Evolutionary conservation across 1,140 invertebrate species (phyloP).

Genomic region (Bombus soroeensis): DNA sequence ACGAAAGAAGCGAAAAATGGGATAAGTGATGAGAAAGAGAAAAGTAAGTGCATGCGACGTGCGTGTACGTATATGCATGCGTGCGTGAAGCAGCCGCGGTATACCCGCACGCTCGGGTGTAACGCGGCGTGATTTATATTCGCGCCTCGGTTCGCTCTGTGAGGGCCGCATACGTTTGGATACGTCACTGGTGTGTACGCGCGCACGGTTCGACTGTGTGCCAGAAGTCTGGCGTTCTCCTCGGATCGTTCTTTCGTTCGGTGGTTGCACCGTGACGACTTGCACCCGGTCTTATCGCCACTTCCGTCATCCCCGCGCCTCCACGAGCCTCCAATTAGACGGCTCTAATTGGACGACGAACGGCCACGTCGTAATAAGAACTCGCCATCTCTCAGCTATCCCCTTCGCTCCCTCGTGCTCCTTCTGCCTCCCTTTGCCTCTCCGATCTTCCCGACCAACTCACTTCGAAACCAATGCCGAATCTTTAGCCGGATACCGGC

Average conservation of each 20-base stretch:
- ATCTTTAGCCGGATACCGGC: constrained; percentile 41
- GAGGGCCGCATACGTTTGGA: constrained; percentile 73
- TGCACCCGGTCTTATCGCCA: constrained; percentile 66
- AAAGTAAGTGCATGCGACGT: neutral
- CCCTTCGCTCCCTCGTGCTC: neutral
- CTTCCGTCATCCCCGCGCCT: constrained; percentile 69
- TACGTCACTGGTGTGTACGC: constrained; percentile 70
- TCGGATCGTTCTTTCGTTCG: constrained; percentile 53
- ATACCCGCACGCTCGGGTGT: constrained; percentile 60
- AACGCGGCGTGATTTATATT: constrained; percentile 77
- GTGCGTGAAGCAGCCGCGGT: constrained; percentile 51
- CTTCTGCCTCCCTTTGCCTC: neutral
- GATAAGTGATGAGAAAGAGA: neutral
- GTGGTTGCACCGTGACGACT: constrained; percentile 60
- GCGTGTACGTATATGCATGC: constrained; percentile 54
- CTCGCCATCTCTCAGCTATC: constrained; percentile 41
- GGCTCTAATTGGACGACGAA: constrained; percentile 70
- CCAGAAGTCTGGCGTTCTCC: constrained; percentile 59
- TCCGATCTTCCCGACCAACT: too few relatives aligned
- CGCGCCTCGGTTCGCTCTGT: constrained; percentile 72
- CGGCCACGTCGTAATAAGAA: constrained; percentile 64
- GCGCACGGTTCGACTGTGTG: constrained; percentile 55
- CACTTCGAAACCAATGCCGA: constrained; percentile 15
- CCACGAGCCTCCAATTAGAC: constrained; percentile 67
- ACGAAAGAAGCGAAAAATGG: neutral